Conservation (phyloP, 2,797 vertebrate genomes). For the Poeciliopsis presidionis region DNA sequence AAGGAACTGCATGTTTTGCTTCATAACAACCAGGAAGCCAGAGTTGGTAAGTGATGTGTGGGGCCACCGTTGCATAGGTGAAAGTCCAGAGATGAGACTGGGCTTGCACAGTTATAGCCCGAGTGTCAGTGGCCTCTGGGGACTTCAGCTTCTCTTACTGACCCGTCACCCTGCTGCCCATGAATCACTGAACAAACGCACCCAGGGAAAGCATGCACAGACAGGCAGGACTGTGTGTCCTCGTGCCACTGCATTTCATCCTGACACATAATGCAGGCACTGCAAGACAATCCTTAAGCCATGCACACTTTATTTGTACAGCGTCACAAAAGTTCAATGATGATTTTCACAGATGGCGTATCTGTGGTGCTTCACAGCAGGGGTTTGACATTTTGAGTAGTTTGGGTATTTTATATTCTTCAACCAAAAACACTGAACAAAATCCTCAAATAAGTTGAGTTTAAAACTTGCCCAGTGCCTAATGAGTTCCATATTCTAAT, state of each 20-base stretch:
- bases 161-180: slow-evolving; percentile 58
- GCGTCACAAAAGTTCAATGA: slow-evolving; percentile 44
- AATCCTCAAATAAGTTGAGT: slow-evolving; percentile 44
- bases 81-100: slow-evolving; percentile 56
- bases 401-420: slow-evolving; percentile 41
- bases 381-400: slow-evolving; percentile 48
- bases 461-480: slow-evolving; percentile 37
- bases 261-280: slow-evolving; percentile 22
- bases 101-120: slow-evolving; percentile 54
- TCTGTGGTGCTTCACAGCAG: slow-evolving; percentile 29
- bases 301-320: slow-evolving; percentile 37
- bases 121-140: slow-evolving; percentile 53
- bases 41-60: slow-evolving; percentile 25
- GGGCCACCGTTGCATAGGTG: slow-evolving; percentile 36
- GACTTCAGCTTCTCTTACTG: slow-evolving; percentile 47
- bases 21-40: slow-evolving; percentile 43
- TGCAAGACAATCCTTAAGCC: slow-evolving; percentile 37
- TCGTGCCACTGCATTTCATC: slow-evolving; percentile 19
- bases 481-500: slow-evolving; percentile 24
- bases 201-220: slow-evolving; percentile 45
- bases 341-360: slow-evolving; percentile 52
- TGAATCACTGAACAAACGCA: slow-evolving; percentile 59
- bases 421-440: slow-evolving; percentile 26
- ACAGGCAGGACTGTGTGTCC: slow-evolving; percentile 42
- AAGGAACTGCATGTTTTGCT: slow-evolving; percentile 46